Evolutionary conservation across 35 echinoderm and acorn worm genomes (phyloP).

Genomic region (Ophiothrix spiculata): DNA sequence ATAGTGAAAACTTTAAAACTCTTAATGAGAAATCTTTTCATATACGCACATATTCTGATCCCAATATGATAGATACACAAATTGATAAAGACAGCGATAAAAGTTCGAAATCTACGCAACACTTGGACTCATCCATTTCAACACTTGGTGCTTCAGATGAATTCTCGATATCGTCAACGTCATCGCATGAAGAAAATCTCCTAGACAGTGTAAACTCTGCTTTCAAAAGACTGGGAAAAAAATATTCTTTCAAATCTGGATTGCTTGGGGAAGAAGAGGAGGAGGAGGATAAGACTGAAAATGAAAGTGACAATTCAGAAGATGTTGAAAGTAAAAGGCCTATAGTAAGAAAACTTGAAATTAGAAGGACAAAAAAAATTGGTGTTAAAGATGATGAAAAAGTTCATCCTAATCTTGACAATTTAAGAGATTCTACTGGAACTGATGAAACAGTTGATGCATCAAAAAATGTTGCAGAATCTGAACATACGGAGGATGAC

Average conservation of each 20-base stretch:
- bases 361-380: not conserved
- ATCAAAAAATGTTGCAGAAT: not conserved
- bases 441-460: not conserved
- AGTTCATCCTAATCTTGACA: too few species aligned
- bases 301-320: not conserved
- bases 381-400: not conserved
- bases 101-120: not conserved
- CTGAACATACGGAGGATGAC: not conserved
- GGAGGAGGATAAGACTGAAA: slow-evolving; percentile 28
- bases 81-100: not conserved
- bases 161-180: not conserved
- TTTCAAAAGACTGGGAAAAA: slow-evolving; percentile 60
- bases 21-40: slow-evolving; percentile 36
- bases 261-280: not conserved
- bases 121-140: not conserved
- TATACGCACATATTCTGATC: slow-evolving; percentile 30
- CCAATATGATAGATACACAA: slow-evolving; percentile 28
- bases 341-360: not conserved
- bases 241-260: slow-evolving; percentile 30
- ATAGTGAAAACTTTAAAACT: slow-evolving; percentile 40
- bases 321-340: not conserved
- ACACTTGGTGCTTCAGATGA: slow-evolving; percentile 20
- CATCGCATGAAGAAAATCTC: slow-evolving; percentile 68
- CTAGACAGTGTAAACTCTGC: slow-evolving; percentile 63
- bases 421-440: not conserved